Evolutionary conservation across 2,888 invertebrate species (phyloP), one percentile per base, ranked within the genome.

Genomic region (Drosophila quinaria): DNA sequence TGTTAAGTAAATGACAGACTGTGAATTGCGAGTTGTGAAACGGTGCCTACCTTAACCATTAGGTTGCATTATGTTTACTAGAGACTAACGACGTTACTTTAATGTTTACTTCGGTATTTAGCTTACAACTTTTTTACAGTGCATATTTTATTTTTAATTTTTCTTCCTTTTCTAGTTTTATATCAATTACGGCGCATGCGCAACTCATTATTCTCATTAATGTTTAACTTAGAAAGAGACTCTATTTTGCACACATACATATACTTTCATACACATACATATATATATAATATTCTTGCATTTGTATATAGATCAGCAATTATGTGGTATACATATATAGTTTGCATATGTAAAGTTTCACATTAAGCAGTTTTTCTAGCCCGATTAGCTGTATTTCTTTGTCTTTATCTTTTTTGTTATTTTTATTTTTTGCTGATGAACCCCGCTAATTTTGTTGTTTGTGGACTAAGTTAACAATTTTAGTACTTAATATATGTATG

Each of bases 91-190:
- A 74, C 56, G 41, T 66, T 62, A 56, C 51, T 78, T 70, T 68
- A 65, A 70, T 64, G 19, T 66, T 77, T 70, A 67, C 62, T 78
- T 72, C 76, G 70, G 59, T 65, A 78, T 77, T 66, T 63, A 78
- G 72, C 74, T 66, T 80, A 68, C 58, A 70, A 64, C 61, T 78
- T 68, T 78, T 79, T 55, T 79, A 76, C 72, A 67, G 62, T 74
- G 61, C 77, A 67, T 69, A 55, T 37, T 51, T 73, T 67, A 52
- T 52, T 74, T 78, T 61, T 73, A 56, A 52, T 42, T 31, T 19
- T 37, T 64, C 46, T 29, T 29, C 19, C 44, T 13, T 52, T 33
- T 50, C 44, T 63, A 41, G 31, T 60, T 25, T 46, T 68, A 22
- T 61, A 49, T 56, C 47, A 66, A 49, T 67, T 60, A 56, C 67